These are phyloP conservation scores for Nomia melanderi DNA, from an alignment of 1,140 invertebrate genomes.

Conservation along the genomic window DNA sequence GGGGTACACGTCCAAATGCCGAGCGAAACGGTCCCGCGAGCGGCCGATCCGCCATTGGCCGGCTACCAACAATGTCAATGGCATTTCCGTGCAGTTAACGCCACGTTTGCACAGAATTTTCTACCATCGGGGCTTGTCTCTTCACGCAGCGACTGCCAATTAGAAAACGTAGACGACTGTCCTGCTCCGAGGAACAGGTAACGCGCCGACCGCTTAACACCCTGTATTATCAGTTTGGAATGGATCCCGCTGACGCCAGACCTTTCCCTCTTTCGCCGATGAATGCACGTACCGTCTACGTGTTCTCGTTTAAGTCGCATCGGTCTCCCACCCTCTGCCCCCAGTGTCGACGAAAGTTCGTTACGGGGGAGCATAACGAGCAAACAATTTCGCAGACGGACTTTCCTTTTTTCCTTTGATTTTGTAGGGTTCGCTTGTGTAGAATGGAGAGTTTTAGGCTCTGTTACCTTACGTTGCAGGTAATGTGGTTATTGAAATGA, in stretches of 20 bases:
- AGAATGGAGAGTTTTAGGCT: no score
- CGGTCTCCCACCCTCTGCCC: no score
- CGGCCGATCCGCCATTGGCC: slow-evolving; percentile 48
- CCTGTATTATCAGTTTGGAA: slow-evolving; percentile 13
- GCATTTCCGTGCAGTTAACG: slow-evolving; percentile 57
- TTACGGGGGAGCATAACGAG: background rate
- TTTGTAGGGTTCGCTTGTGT: no score
- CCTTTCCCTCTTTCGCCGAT: background rate
- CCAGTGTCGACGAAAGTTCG: background rate
- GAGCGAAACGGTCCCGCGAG: background rate
- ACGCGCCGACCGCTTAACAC: background rate
- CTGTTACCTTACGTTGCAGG: no score
- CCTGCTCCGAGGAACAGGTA: slow-evolving; percentile 36
- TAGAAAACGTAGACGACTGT: slow-evolving; percentile 42
- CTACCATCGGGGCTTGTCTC: background rate
- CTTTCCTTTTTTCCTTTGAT: no score
- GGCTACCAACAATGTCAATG: slow-evolving; percentile 67
- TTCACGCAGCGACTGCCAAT: slow-evolving; percentile 39
- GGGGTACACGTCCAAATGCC: background rate
- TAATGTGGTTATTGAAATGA: no score
- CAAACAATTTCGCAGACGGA: background rate
- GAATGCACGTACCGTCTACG: background rate
- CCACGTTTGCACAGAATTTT: slow-evolving; percentile 23
- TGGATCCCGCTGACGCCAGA: slow-evolving; percentile 4
- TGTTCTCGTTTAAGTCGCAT: background rate